phyloP scores from a whole-genome alignment of 2,888 invertebrate genomes.

The Aricia artaxerxes region DNA sequence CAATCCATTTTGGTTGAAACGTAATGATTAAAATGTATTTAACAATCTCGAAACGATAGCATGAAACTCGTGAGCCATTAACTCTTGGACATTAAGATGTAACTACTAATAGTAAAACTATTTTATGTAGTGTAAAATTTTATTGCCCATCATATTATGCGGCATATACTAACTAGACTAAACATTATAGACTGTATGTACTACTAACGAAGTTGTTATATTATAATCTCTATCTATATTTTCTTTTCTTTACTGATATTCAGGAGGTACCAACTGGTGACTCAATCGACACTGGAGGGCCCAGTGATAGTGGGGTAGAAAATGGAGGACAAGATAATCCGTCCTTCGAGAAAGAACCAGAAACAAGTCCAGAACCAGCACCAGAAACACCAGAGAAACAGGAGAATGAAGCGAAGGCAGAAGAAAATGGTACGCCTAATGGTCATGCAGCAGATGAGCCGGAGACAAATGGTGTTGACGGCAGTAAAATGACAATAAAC shows the following conservation, averaged over 20 bases:
- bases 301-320: not conserved
- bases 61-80: constrained; percentile 4
- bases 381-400: not conserved
- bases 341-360: not conserved
- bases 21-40: not conserved
- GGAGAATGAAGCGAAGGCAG: not conserved
- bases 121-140: not conserved
- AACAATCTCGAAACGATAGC: not conserved
- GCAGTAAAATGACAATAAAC: constrained; percentile 9
- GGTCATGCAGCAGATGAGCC: not conserved
- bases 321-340: constrained; percentile 10
- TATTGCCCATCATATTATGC: not conserved
- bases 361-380: not conserved
- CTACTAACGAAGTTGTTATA: not conserved
- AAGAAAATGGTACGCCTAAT: not conserved
- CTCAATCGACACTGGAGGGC: constrained; percentile 4
- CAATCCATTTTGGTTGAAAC: no score
- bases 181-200: not conserved
- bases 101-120: constrained; percentile 12
- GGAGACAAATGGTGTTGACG: not conserved
- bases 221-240: not conserved
- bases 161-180: not conserved
- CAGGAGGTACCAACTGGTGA: constrained; percentile 1
- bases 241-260: not conserved
- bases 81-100: constrained; percentile 9